Base-by-base conservation (phyloP, 2,888 invertebrate species). In the Lamellibrachia satsuma region DNA sequence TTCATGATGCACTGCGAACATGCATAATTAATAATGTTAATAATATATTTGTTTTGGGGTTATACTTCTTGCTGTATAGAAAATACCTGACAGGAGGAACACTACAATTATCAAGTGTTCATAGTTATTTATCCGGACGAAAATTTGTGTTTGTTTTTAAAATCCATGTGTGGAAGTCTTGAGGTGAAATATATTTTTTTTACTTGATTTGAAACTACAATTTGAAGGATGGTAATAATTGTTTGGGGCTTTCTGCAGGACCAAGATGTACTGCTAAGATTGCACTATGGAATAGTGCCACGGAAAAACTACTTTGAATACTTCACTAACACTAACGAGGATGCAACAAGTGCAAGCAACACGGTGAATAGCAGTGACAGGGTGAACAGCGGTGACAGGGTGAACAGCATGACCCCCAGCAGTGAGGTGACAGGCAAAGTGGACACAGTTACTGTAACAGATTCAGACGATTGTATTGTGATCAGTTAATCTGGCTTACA, bases 231-330 rank as follows among this genome's bases (percentile, higher is more conserved):
- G 22, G 75, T 75, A n/a, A 75, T 75, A 15, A 11, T 57, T 57
- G 2, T 75, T 75, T 75, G 75, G 75, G 15, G 22, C 22, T 75
- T 75, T 75, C 75, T 75, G 75, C 22, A 75, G 75, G 75, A 75
- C 22, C 22, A 75, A 75, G 75, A 75, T 4, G 75, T 22, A 75
- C 75, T 75, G 75, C 22, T 75, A 22, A 75, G n/a, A 75, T n/a
- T 75, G 75, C 75, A 75, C 75, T 75, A 75, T 22, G 75, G 75
- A n/a, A 75, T 75, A 75, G 75, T 75, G 75, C 75, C 75, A 15
- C 75, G 75, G 75, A 75, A 75, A 75, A 75, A 75, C 75, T 75
- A 75, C 22, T 75, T 75, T 75, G 75, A 75, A 75, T 75, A 75
- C 75, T 75, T 75, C n/a, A n/a, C 75, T 3, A 75, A 6, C 11